Percentiles rank a stretch among this genome's conserved stretches.
phyloP scores from a whole-genome alignment of 37 sponge, comb jelly and placozoan species.

The Spongia lamella region DNA sequence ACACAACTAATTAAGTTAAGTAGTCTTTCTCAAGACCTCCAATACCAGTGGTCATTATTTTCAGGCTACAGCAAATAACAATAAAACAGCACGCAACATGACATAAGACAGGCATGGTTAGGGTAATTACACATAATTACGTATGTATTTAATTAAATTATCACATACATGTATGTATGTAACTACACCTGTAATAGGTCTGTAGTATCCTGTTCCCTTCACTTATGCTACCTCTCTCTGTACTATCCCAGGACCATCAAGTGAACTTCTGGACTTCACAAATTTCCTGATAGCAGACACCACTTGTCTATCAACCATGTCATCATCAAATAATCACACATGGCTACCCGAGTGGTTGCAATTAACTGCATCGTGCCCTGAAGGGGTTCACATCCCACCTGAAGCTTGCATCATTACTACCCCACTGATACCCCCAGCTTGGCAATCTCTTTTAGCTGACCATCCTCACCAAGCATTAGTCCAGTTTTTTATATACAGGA shows the following conservation, averaged over 20 bases:
- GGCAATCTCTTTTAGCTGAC: background rate
- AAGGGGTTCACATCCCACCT: background rate
- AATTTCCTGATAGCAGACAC: background rate
- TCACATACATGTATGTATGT: too few species aligned
- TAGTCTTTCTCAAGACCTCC: too few species aligned
- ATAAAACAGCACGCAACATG: too few species aligned
- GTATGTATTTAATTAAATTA: too few species aligned
- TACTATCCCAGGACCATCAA: background rate
- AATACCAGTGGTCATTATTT: too few species aligned
- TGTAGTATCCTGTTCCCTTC: too few species aligned
- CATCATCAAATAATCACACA: background rate
- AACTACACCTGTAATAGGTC: too few species aligned
- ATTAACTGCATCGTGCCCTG: background rate
- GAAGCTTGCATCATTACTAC: slow-evolving; percentile 6
- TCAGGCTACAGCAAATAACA: too few species aligned
- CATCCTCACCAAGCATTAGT: slow-evolving; percentile 17
- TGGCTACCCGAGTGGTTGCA: background rate
- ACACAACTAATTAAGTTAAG: too few species aligned
- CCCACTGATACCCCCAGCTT: slow-evolving; percentile 2
- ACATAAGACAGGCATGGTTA: too few species aligned
- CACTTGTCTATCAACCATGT: background rate
- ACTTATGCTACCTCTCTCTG: background rate
- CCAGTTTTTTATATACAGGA: background rate
- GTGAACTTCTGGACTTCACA: background rate
- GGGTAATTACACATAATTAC: too few species aligned